phyloP scores from a whole-genome alignment of 2,797 vertebrate genomes.

The Sphenopsis melanotis region DNA sequence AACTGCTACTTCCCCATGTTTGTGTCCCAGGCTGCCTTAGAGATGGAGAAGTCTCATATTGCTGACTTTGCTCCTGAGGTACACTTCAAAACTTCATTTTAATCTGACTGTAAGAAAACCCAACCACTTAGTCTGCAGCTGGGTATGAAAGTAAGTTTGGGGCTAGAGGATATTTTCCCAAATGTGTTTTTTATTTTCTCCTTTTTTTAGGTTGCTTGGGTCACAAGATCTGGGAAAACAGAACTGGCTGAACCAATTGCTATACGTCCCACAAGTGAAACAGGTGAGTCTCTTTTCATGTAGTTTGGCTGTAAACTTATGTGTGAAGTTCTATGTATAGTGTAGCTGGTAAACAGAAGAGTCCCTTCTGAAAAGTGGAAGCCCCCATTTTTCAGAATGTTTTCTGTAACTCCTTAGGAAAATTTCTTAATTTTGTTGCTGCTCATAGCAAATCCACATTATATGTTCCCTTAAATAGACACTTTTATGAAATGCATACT shows the following conservation, averaged over 20 bases:
- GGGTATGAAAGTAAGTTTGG: neutral
- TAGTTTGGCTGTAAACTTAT: neutral
- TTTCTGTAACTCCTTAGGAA: neutral
- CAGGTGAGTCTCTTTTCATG: conserved; percentile 75
- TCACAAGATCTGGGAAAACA: conserved; percentile 94
- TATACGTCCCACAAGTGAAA: conserved; percentile 96
- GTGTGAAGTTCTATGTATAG: neutral
- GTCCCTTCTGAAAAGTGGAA: neutral
- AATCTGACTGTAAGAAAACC: neutral
- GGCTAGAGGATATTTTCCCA: neutral
- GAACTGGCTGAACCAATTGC: conserved; percentile 96
- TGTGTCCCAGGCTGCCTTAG: conserved; percentile 93
- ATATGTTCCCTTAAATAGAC: neutral
- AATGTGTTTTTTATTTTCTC: neutral
- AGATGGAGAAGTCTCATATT: conserved; percentile 93
- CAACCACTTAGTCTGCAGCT: neutral
- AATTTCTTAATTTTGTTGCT: neutral
- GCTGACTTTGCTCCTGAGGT: conserved; percentile 98
- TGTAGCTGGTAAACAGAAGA: neutral
- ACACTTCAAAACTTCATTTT: neutral
- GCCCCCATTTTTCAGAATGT: neutral
- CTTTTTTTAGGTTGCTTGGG: conserved; percentile 90
- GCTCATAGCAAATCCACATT: neutral
- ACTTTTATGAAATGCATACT: neutral
- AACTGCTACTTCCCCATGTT: conserved; percentile 99